These are phyloP conservation scores for Axinella damicornis DNA, from an alignment of 37 sponge, comb jelly and placozoan species.

Conservation along the genomic window DNA sequence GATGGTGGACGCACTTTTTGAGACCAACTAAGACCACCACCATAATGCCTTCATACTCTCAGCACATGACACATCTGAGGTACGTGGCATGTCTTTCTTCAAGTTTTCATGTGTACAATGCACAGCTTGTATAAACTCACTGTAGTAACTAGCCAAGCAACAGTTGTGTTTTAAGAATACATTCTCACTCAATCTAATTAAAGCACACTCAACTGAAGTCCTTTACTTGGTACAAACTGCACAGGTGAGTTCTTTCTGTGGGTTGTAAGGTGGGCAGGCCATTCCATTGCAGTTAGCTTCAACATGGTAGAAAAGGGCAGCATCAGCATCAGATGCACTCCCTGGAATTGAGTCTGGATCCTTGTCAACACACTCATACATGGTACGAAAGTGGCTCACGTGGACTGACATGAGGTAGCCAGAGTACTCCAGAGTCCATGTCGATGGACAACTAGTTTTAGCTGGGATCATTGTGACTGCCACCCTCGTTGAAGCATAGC, in stretches of 20 bases:
- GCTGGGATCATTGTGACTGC: conserved; percentile 35
- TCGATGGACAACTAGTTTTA: conserved; percentile 5
- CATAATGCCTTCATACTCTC: too few relatives aligned
- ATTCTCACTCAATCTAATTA: too few relatives aligned
- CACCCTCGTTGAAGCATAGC: conserved; percentile 23
- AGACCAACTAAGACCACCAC: too few relatives aligned
- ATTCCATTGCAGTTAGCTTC: conserved; percentile 54
- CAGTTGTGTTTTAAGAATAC: too few relatives aligned
- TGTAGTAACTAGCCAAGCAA: too few relatives aligned
- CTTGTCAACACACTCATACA: conserved; percentile 50
- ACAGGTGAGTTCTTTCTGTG: conserved; percentile 54
- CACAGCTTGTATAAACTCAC: too few relatives aligned
- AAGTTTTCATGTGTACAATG: too few relatives aligned
- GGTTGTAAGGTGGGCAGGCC: conserved; percentile 48
- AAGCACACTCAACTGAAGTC: too few relatives aligned
- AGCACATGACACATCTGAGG: too few relatives aligned
- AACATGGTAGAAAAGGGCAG: conserved; percentile 47
- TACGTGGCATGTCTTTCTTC: too few relatives aligned
- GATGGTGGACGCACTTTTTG: too few relatives aligned
- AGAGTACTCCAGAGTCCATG: conserved; percentile 45
- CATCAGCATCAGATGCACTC: conserved; percentile 16
- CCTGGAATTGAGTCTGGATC: conserved; percentile 8
- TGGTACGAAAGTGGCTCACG: neutral
- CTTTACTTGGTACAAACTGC: conserved; percentile 60
- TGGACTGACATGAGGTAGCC: conserved; percentile 43